Evolutionary conservation across 2,797 vertebrate species (phyloP).

Genomic region (Toxotes lorentzi): DNA sequence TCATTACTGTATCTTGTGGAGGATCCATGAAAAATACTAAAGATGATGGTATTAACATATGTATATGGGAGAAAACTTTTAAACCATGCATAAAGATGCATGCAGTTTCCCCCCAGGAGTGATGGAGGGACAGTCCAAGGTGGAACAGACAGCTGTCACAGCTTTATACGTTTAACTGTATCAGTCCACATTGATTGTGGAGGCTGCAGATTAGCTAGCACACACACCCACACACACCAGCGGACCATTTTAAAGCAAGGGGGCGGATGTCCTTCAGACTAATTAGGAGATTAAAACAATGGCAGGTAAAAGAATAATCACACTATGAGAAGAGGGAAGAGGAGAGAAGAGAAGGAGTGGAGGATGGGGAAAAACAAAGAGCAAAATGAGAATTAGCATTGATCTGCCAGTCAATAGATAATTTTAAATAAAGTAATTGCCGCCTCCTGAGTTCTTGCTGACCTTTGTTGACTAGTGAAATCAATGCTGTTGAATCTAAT

Average conservation of each 20-base stretch:
- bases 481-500: conserved; percentile 99
- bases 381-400: conserved; percentile 96
- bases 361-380: conserved; percentile 80
- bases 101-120: not conserved
- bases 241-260: conserved; percentile 76
- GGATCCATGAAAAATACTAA: not conserved
- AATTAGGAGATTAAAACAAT: conserved; percentile 96
- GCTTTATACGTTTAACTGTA: conserved; percentile 68
- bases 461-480: conserved; percentile 98
- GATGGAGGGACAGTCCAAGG: conserved; percentile 53
- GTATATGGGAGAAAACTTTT: not conserved
- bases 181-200: conserved; percentile 67
- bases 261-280: conserved; percentile 93
- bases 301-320: conserved; percentile 91
- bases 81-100: not conserved
- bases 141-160: conserved; percentile 63
- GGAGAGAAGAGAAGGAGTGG: conserved; percentile 57
- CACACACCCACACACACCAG: conserved; percentile 66
- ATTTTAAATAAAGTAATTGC: conserved; percentile 99
- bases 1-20: not conserved
- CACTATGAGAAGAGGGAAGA: conserved; percentile 71
- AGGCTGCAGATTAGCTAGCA: conserved; percentile 65
- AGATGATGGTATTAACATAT: not conserved
- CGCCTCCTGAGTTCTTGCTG: conserved; percentile 94
- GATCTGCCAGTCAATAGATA: conserved; percentile 96